Conservation (phyloP, 2,113 vertebrate genomes). For the Oxyura jamaicensis region DNA sequence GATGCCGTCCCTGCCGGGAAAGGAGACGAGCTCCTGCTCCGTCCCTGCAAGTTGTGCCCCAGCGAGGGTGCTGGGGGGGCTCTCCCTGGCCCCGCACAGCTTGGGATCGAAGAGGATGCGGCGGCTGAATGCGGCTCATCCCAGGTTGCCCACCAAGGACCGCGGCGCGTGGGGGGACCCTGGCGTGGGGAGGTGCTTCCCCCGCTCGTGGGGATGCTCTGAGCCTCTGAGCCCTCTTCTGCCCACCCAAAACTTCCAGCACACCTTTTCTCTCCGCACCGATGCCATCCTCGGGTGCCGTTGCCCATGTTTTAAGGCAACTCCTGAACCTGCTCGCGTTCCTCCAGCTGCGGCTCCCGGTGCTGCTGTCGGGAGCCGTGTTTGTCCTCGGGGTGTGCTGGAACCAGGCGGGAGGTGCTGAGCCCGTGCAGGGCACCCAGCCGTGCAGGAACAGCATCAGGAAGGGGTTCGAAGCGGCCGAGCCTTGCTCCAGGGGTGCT, state of each 20-base stretch:
- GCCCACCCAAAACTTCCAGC: rapidly evolving
- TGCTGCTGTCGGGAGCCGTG: neutral
- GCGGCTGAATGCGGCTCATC: neutral
- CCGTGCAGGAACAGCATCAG: neutral
- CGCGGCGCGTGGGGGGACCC: rapidly evolving
- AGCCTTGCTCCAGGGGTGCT: neutral
- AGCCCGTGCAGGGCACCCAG: no score
- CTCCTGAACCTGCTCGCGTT: rapidly evolving
- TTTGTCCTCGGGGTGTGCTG: rapidly evolving
- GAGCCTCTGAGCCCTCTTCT: neutral
- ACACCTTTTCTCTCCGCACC: neutral
- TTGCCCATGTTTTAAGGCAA: neutral
- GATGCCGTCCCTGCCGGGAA: rapidly evolving
- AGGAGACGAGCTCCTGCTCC: neutral
- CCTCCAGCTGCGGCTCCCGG: neutral
- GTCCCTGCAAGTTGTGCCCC: neutral
- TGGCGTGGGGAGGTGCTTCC: rapidly evolving
- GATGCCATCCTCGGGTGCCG: neutral
- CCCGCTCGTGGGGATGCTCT: rapidly evolving
- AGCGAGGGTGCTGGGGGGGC: rapidly evolving
- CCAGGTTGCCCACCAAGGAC: neutral
- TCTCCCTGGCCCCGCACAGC: neutral
- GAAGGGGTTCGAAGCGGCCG: neutral
- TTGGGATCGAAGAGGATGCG: neutral
- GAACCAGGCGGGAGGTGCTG: neutral